These are phyloP conservation scores for Malacosoma neustria DNA, from an alignment of 2,888 invertebrate species.

Conservation along the genomic window DNA sequence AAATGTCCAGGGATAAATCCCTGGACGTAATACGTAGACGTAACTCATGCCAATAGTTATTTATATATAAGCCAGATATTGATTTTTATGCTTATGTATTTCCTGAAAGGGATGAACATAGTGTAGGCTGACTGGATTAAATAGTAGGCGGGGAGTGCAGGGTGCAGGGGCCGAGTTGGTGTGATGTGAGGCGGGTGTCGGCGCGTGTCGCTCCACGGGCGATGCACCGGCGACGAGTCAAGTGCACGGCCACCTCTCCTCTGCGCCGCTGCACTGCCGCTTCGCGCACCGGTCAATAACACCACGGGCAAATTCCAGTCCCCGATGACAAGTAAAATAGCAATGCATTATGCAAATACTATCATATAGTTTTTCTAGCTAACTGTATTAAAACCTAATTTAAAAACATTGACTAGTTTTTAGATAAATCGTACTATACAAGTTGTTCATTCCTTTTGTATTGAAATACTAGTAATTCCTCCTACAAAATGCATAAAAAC, in stretches of 20 bases:
- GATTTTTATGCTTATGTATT: not conserved
- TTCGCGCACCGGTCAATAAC: conserved; percentile 63
- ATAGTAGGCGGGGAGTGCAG: conserved; percentile 10
- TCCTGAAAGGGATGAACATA: not conserved
- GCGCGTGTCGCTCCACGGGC: conserved; percentile 31
- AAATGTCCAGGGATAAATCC: too few relatives aligned
- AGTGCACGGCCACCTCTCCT: conserved; percentile 63
- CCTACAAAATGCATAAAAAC: too few relatives aligned
- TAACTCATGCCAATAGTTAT: too few relatives aligned
- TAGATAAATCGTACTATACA: too few relatives aligned
- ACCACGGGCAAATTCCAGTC: conserved; percentile 10
- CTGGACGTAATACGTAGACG: too few relatives aligned
- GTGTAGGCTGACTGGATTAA: not conserved
- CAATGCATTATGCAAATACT: too few relatives aligned
- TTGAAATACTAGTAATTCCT: too few relatives aligned
- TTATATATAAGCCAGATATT: too few relatives aligned
- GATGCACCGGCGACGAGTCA: conserved; percentile 61
- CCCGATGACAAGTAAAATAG: not conserved
- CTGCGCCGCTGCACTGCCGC: conserved; percentile 42
- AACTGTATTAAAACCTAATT: too few relatives aligned
- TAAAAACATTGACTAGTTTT: too few relatives aligned
- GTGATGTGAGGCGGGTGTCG: conserved; percentile 22
- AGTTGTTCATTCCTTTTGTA: too few relatives aligned
- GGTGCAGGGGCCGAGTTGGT: conserved; percentile 17
- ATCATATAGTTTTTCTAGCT: too few relatives aligned